Evolutionary conservation across 2,888 invertebrate genomes (phyloP).

Genomic region (Eupithecia subumbrata): DNA sequence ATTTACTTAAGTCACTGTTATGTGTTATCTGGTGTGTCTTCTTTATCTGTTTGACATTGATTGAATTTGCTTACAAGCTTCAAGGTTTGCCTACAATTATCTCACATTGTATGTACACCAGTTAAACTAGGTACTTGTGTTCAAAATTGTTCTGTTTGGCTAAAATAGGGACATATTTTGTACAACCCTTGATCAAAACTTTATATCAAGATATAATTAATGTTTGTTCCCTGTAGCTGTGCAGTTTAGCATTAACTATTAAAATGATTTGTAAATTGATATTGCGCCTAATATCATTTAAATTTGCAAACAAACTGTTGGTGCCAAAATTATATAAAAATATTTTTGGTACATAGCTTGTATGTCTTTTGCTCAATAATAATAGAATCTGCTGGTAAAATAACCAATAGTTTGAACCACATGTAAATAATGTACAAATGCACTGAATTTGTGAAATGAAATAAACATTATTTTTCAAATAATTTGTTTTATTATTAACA

Average conservation of each 20-base stretch:
- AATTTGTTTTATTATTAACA: conserved; percentile 69
- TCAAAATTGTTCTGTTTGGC: background rate
- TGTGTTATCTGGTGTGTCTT: conserved; percentile 2
- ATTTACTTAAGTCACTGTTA: background rate
- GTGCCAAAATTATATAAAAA: conserved; percentile 29
- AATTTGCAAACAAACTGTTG: conserved; percentile 12
- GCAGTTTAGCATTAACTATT: background rate
- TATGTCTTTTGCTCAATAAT: conserved; percentile 29
- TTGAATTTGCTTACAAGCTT: background rate
- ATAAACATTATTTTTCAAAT: conserved; percentile 71
- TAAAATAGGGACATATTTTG: background rate
- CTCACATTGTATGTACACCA: background rate
- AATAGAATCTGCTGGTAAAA: conserved; percentile 39
- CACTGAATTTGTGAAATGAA: conserved; percentile 59
- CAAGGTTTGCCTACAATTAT: conserved; percentile 7
- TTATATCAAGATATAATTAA: background rate
- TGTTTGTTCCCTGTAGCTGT: background rate
- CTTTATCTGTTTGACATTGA: background rate
- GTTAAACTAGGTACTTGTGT: background rate
- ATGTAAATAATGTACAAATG: conserved; percentile 62
- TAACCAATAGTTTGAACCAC: conserved; percentile 51
- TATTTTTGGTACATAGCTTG: conserved; percentile 30
- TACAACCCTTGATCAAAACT: background rate
- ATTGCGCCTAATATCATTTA: background rate
- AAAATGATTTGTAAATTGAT: background rate